Percentiles rank a stretch among this genome's conserved stretches.
phyloP scores from a whole-genome alignment of 2,888 invertebrate genomes.

The Drosophila greeni region DNA sequence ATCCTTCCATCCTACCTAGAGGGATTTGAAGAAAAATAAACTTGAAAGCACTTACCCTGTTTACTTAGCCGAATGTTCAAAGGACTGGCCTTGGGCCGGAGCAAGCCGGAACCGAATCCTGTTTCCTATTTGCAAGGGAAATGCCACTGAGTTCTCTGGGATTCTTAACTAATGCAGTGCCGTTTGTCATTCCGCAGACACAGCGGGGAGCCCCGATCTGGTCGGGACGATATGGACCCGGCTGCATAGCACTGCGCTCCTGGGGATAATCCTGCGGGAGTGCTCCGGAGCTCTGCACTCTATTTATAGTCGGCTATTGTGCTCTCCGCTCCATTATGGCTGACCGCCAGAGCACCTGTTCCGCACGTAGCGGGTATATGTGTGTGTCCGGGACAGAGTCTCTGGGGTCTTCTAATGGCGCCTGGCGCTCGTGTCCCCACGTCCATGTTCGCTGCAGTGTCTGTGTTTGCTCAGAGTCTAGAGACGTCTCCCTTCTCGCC shows the following conservation, averaged over 20 bases:
- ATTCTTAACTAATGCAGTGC: conserved; percentile 21
- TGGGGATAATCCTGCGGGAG: conserved; percentile 10
- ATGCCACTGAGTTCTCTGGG: conserved; percentile 14
- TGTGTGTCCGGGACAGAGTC: conserved; percentile 12
- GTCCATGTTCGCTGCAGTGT: conserved; percentile 35
- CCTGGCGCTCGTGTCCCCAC: conserved; percentile 15
- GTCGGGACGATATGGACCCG: neutral
- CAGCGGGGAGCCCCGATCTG: conserved; percentile 17
- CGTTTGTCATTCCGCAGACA: conserved; percentile 22
- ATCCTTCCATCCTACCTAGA: neutral
- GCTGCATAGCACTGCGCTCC: conserved; percentile 14
- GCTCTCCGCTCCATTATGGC: conserved; percentile 33
- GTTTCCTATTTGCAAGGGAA: conserved; percentile 22
- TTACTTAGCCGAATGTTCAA: conserved; percentile 2
- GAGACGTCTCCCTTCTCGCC: conserved; percentile 1
- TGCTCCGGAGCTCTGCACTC: conserved; percentile 29
- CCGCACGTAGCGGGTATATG: conserved; percentile 11
- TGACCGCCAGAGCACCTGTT: conserved; percentile 52
- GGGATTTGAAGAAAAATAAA: neutral
- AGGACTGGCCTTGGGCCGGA: neutral
- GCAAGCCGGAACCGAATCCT: neutral
- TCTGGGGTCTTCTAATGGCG: conserved; percentile 49
- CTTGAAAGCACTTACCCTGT: neutral
- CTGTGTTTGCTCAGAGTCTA: conserved; percentile 53
- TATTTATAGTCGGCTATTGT: conserved; percentile 50